phyloP scores from a whole-genome alignment of 2,113 vertebrate genomes.

The Zeus faber region DNA sequence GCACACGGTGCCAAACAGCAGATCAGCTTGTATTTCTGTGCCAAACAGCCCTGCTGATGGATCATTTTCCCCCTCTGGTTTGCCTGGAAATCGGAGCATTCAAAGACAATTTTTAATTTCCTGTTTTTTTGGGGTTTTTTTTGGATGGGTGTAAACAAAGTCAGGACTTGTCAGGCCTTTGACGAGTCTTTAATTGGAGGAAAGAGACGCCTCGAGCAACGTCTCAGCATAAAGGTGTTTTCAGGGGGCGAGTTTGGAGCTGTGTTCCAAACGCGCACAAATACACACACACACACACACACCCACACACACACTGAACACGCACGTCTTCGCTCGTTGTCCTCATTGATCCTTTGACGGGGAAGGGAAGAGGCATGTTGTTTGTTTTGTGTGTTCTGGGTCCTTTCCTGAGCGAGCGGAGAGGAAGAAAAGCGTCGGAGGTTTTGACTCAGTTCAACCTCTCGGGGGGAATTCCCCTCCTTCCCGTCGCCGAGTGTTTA shows the following conservation, averaged over 20 bases:
- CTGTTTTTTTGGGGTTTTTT: too few relatives aligned
- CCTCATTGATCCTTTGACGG: slow-evolving; percentile 32
- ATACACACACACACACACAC: too few relatives aligned
- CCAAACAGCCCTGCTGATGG: slow-evolving; percentile 20
- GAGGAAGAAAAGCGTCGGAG: slow-evolving; percentile 30
- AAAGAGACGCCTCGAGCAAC: slow-evolving; percentile 40
- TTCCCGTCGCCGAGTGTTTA: slow-evolving; percentile 47
- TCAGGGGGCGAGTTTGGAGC: slow-evolving; percentile 20
- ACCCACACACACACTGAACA: too few relatives aligned
- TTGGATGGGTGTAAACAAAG: slow-evolving; percentile 38
- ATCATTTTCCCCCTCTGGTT: slow-evolving; percentile 12
- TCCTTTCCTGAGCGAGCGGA: slow-evolving; percentile 44
- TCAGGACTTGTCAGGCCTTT: slow-evolving; percentile 39
- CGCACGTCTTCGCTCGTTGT: neutral
- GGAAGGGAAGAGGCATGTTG: slow-evolving; percentile 37
- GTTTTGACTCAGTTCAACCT: slow-evolving; percentile 68
- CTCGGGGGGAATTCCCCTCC: slow-evolving; percentile 53
- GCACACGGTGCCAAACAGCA: neutral
- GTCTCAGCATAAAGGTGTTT: slow-evolving; percentile 28
- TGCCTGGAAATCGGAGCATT: slow-evolving; percentile 33
- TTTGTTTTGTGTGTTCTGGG: slow-evolving; percentile 48
- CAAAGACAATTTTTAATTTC: slow-evolving; percentile 50
- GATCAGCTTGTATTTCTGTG: slow-evolving; percentile 7
- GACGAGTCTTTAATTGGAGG: slow-evolving; percentile 48
- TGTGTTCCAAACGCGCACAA: slow-evolving; percentile 3